Evolutionary conservation across 2,113 vertebrate genomes (phyloP).

Genomic region (Pseudorectes ferrugineus): DNA sequence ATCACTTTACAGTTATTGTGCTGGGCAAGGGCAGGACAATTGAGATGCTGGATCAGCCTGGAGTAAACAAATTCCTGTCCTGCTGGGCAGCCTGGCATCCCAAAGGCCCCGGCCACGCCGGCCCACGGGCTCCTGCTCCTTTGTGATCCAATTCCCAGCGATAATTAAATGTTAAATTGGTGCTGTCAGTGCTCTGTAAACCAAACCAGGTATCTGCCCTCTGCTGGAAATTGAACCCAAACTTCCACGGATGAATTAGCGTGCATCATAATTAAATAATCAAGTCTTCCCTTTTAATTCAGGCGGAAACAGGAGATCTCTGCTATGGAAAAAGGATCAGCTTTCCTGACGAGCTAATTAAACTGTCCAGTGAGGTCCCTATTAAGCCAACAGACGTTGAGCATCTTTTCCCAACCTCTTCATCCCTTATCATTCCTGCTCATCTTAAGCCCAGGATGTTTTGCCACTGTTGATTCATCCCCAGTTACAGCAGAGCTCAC

Average conservation of each 20-base stretch:
- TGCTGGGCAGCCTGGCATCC: constrained; percentile 23
- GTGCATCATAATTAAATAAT: constrained; percentile 97
- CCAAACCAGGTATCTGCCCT: constrained; percentile 71
- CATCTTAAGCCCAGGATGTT: neutral
- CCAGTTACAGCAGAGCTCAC: neutral
- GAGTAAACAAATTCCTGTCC: constrained; percentile 78
- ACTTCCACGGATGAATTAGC: constrained; percentile 83
- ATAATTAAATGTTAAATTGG: constrained; percentile 84
- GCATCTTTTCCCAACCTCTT: neutral
- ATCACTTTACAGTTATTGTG: constrained; percentile 83
- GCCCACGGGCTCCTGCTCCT: neutral
- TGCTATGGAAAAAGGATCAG: constrained; percentile 67
- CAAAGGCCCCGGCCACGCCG: neutral
- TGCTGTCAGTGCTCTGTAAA: constrained; percentile 80
- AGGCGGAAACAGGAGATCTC: constrained; percentile 79
- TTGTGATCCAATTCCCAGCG: constrained; percentile 72
- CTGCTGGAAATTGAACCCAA: constrained; percentile 82
- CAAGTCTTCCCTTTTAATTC: constrained; percentile 78
- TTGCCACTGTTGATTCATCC: neutral
- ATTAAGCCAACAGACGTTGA: constrained; percentile 20
- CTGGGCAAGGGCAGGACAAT: constrained; percentile 73
- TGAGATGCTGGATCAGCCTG: constrained; percentile 54
- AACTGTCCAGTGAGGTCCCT: constrained; percentile 48
- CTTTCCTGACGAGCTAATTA: constrained; percentile 76
- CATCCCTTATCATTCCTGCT: neutral